Evolutionary conservation across 2,113 vertebrate genomes (phyloP).

Genomic region (Daboia siamensis): DNA sequence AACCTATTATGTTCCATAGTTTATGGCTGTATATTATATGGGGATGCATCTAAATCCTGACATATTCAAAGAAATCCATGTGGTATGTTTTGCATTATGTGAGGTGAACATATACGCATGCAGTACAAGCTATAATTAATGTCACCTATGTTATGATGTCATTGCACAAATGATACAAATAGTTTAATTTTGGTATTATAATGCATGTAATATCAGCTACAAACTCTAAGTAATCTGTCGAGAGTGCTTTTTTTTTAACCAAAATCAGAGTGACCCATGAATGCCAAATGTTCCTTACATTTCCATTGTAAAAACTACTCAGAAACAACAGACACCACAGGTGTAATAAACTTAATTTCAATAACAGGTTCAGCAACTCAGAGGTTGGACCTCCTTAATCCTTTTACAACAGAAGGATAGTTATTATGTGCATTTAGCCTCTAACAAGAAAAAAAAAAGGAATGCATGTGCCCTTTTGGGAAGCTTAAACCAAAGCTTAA

Average conservation of each 20-base stretch:
- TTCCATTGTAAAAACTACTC: constrained; percentile 61
- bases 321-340: constrained; percentile 64
- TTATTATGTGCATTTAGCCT: constrained; percentile 58
- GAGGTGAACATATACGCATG: neutral
- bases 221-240: neutral
- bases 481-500: constrained; percentile 9
- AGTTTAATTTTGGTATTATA: neutral
- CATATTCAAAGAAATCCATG: neutral
- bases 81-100: neutral
- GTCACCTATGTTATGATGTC: neutral
- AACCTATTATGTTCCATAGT: neutral
- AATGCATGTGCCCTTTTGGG: constrained; percentile 50
- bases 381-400: constrained; percentile 73
- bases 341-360: constrained; percentile 83
- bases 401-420: constrained; percentile 59
- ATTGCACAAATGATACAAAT: neutral
- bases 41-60: neutral
- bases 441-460: constrained; percentile 60
- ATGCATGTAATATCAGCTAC: neutral
- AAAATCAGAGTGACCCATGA: neutral
- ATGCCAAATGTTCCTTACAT: constrained; percentile 55
- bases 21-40: neutral
- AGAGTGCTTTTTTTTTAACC: neutral
- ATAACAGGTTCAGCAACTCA: constrained; percentile 79
- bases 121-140: neutral